Evolutionary conservation across 2,797 vertebrate genomes (phyloP), one percentile per base, ranked within the genome.

Genomic region (Anisognathus igniventris): DNA sequence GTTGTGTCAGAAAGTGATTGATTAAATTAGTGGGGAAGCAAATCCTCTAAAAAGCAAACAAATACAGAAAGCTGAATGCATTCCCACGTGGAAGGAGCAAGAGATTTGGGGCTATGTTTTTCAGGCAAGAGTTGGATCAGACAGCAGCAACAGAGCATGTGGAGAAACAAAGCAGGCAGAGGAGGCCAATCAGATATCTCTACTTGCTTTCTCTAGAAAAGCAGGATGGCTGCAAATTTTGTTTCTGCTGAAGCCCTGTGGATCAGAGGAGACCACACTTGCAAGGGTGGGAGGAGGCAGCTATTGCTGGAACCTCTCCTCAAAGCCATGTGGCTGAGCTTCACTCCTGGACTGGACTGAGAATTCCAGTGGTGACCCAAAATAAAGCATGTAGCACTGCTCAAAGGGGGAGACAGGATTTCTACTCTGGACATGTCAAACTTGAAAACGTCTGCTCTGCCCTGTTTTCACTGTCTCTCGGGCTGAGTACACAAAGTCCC

Each of bases 261-360:
- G 40, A 7, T 44, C 40, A 40, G 31, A 28, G 35, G 33, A 66
- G 20, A 74, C 8, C 7, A 5, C 2, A 9, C 4, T 7, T 68
- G 9, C 7, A 19, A 33, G 35, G 3, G 12, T 74, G 0, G 0
- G 45, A 61, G 3, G 23, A 75, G 51, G 33, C 0, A 0, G 40
- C 31, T 48, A 10, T 51, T 71, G 39, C 56, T 57, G 28, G 33
- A 51, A 37, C 4, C 7, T 31, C 12, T 64, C 45, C 67, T 56
- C 1, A 1, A 33, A 60, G 13, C 24, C 25, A 11, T 2, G 27
- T 30, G n/a, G 25, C 47, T 4, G 4, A 86, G n/a, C 14, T 86
- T 89, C 3, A 9, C 23, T 50, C n/a, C 80, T 30, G 39, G 30
- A 44, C 6, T 44, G 56, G 31, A 39, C 7, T 50, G 71, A 67